These are phyloP conservation scores for Eumaeus atala DNA, from an alignment of 1,140 invertebrate genomes.

Conservation along the genomic window DNA sequence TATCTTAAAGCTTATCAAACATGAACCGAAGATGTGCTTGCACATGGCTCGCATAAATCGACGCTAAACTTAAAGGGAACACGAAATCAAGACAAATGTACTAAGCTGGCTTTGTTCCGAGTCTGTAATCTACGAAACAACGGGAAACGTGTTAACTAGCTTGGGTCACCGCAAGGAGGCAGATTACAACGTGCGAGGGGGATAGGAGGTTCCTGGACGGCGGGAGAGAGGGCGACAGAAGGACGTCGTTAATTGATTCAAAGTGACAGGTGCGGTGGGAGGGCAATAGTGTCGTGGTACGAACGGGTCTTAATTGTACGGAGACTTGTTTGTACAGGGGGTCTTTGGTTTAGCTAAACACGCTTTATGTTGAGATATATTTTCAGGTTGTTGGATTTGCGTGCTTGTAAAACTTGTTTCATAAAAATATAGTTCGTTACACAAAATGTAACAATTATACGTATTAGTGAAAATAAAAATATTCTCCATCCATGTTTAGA, in stretches of 20 bases:
- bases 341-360: neutral
- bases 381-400: neutral
- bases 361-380: neutral
- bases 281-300: constrained; percentile 16
- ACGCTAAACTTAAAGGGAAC: constrained; percentile 7
- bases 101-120: constrained; percentile 21
- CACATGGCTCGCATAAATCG: constrained; percentile 6
- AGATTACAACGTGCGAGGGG: constrained; percentile 28
- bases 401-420: neutral
- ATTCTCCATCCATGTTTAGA: no score
- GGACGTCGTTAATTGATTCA: constrained; percentile 18
- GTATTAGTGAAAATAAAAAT: no score
- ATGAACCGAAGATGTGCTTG: no score
- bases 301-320: constrained; percentile 13
- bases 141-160: constrained; percentile 42
- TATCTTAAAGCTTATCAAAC: no score
- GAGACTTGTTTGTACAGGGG: constrained; percentile 8
- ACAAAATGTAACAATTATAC: no score
- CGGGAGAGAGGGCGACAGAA: constrained; percentile 3
- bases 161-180: constrained; percentile 40
- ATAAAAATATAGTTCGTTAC: no score
- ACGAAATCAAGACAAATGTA: constrained; percentile 29
- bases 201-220: constrained; percentile 8
- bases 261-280: constrained; percentile 15
- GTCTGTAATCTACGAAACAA: constrained; percentile 29